Percentiles rank a stretch among this genome's conserved stretches.
These are phyloP conservation scores for Heliconius nattereri DNA, from an alignment of 1,140 invertebrate genomes.

Conservation along the genomic window DNA sequence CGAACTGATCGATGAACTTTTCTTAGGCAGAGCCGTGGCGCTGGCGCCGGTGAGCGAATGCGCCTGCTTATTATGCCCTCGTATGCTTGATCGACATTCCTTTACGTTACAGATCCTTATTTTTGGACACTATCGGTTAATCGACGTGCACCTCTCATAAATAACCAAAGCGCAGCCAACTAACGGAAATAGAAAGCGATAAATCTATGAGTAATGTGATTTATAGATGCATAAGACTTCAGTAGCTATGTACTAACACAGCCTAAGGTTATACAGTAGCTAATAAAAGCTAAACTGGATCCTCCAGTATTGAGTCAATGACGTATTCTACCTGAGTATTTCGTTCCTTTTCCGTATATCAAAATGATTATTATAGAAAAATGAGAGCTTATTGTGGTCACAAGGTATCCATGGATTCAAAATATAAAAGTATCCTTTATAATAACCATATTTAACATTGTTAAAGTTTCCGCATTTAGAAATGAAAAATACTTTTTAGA, in stretches of 20 bases:
- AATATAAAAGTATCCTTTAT: no score
- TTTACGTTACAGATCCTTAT: conserved; percentile 62
- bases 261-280: not conserved
- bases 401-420: not conserved
- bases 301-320: not conserved
- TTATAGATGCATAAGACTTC: not conserved
- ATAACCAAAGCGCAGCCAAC: conserved; percentile 11
- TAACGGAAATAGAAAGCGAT: conserved; percentile 16
- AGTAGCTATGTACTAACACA: not conserved
- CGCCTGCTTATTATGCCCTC: conserved; percentile 53
- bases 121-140: conserved; percentile 63
- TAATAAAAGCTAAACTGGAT: conserved; percentile 11
- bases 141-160: conserved; percentile 30
- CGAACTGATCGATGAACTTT: conserved; percentile 74
- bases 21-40: conserved; percentile 47
- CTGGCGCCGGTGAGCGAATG: conserved; percentile 65
- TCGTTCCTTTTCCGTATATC: not conserved
- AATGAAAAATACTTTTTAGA: no score
- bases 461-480: no score
- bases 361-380: not conserved
- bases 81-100: conserved; percentile 64
- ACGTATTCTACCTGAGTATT: not conserved
- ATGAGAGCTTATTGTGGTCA: not conserved
- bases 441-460: no score
- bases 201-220: conserved; percentile 16